Evolutionary conservation across 2,797 vertebrate genomes (phyloP).

Genomic region (Amphiprion clarkii): DNA sequence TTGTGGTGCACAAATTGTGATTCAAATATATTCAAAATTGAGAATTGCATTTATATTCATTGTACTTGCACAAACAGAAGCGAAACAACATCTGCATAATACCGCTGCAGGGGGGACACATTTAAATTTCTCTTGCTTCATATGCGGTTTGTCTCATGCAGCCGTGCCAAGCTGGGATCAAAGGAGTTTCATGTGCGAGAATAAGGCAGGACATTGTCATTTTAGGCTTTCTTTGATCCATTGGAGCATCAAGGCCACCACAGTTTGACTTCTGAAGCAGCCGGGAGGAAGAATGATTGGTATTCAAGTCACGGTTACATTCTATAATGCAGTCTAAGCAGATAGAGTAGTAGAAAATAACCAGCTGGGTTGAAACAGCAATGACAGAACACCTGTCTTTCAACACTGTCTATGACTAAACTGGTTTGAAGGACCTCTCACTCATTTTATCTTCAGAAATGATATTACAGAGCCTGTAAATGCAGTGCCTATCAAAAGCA

Average conservation of each 20-base stretch:
- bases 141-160: conserved; percentile 11
- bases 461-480: too few species aligned
- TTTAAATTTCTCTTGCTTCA: conserved; percentile 26
- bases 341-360: too few species aligned
- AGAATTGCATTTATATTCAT: conserved; percentile 39
- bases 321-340: too few species aligned
- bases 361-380: too few species aligned
- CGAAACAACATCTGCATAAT: conserved; percentile 36
- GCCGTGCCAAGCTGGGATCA: conserved; percentile 23
- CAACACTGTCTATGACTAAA: too few species aligned
- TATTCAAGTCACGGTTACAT: too few species aligned
- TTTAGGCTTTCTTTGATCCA: conserved; percentile 22
- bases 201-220: conserved; percentile 18
- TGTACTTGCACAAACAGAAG: conserved; percentile 31
- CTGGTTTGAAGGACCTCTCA: too few species aligned
- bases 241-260: conserved; percentile 13
- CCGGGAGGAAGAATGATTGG: neutral
- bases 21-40: conserved; percentile 51
- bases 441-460: too few species aligned
- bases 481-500: too few species aligned
- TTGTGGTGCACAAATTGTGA: conserved; percentile 35
- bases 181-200: conserved; percentile 25
- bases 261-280: conserved; percentile 26
- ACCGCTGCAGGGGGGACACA: conserved; percentile 8
- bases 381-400: too few species aligned